Evolutionary conservation across 92 coral and sea anemone species (phyloP), one percentile per base, ranked within the genome.

Genomic region (Paramuricea clavata): DNA sequence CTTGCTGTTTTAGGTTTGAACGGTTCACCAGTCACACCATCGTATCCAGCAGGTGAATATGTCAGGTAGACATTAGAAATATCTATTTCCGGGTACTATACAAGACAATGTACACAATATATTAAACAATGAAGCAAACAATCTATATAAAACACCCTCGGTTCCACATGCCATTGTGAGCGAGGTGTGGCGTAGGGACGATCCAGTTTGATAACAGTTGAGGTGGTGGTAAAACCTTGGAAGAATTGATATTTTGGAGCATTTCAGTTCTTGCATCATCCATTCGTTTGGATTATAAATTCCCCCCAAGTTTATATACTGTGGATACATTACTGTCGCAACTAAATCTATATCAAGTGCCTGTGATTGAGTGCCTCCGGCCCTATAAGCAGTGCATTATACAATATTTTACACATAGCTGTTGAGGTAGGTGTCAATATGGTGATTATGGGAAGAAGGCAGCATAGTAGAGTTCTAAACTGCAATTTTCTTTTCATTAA

Each of bases 21-120:
- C 19, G 98, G 94, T 34, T 97, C 98, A 28, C 90, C 97, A 17
- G 89, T 71, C 49, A 90, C 74, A 56, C 92, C 94, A 97, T 83
- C 74, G 76, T 91, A 87, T 79, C 88, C 89, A 1, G 90, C 34
- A 6, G 88, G 96, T 22, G 89, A 86, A 78, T 97, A 97, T 67
- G 94, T 91, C 60, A 97, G 87, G 69, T 97, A 97, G 34, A 94
- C 97, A 82, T 87, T 90, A 44, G 98, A 94, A 82, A 97, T 87
- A 71, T 97, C 99, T 68, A 93, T 84, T 26, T 97, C 99, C 56
- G 85, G 91, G 59, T 87, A 81, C 95, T 93, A 49, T n/a, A 7
- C 59, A 81, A 60, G 39, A 16, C 36, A 68, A 78, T 23, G 33
- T 62, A 64, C 19, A 30, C 15, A 34, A 86, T 28, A 23, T 62